Base-by-base conservation (phyloP, 2,888 invertebrate species). In the Cephus runcator region DNA sequence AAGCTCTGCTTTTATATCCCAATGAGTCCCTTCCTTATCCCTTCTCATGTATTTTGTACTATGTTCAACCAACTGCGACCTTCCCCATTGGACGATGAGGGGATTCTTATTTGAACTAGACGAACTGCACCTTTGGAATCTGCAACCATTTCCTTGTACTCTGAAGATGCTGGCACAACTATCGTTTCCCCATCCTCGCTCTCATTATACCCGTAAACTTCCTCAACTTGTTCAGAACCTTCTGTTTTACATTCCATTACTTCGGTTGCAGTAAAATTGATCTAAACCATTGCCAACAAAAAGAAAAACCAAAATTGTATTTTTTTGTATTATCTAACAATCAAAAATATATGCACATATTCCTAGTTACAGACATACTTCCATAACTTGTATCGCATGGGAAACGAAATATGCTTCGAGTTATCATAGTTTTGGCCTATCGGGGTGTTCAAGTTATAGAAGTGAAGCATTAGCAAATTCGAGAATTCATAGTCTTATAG, bases 91-190 rank as follows among this genome's bases (percentile, higher is more conserved):
- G 84, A 75, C 6, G 87, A 85, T 0, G 89, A 76, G 11, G 91
- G 90, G 81, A 91, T 85, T 81, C 89, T 85, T 76, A 91, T 91
- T 81, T 91, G 89, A 30, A 91, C 90, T 73, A 91, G 84, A 81
- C 89, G 85, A 69, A 91, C 87, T 4, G 87, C 84, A 76, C 88
- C 88, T 80, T 90, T 89, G 2, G 81, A 81, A 23, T 89, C 88
- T 4, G 82, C 83, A 0, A 85, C 86, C 3, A 89, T 85, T 76
- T 89, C 87, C 82, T 90, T 88, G 76, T 89, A 88, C 40, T 90
- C 87, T 4, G 89, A 79, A 23, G 86, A 86, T 33, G 88, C 80
- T n/a, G 91, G 89, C 69, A 91, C 86, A 15, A 91, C 88, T 77
- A 91, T 88, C 6, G 91, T 87, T 75, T 88, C 87, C 4, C 85